These are phyloP conservation scores for Drosophila sechellia DNA, from an alignment of 1,140 invertebrate genomes.

Conservation along the genomic window DNA sequence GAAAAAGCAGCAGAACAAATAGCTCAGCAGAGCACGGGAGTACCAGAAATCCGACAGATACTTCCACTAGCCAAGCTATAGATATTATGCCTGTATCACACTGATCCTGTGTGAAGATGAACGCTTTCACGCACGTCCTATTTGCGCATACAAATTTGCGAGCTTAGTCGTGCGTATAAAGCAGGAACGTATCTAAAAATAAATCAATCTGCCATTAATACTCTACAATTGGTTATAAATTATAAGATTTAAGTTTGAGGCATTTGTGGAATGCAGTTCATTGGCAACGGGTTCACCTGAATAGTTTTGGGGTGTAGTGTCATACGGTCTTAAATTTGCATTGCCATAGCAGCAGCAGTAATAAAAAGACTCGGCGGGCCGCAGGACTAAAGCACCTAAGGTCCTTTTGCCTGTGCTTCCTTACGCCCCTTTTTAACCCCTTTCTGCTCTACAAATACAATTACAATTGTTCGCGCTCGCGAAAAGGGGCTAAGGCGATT, in stretches of 20 bases:
- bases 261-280: too few relatives aligned
- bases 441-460: slow-evolving; percentile 62
- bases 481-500: slow-evolving; percentile 62
- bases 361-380: slow-evolving; percentile 6
- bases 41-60: slow-evolving; percentile 6
- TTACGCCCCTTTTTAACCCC: slow-evolving; percentile 68
- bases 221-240: not conserved
- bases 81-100: slow-evolving; percentile 1
- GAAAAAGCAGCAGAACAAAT: slow-evolving; percentile 31
- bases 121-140: too few relatives aligned
- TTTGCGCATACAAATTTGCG: too few relatives aligned
- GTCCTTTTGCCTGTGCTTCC: slow-evolving; percentile 11
- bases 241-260: too few relatives aligned
- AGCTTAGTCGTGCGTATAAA: too few relatives aligned
- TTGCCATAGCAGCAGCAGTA: not conserved
- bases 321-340: slow-evolving; percentile 23
- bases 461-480: slow-evolving; percentile 61
- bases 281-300: not conserved
- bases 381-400: slow-evolving; percentile 6
- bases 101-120: not conserved
- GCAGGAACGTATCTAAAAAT: too few relatives aligned
- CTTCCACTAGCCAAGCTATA: slow-evolving; percentile 6
- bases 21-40: slow-evolving; percentile 14
- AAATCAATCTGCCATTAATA: too few relatives aligned
- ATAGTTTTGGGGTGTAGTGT: not conserved